Evolutionary conservation across 2,888 invertebrate species (phyloP).

Genomic region (Theodoxus fluviatilis): DNA sequence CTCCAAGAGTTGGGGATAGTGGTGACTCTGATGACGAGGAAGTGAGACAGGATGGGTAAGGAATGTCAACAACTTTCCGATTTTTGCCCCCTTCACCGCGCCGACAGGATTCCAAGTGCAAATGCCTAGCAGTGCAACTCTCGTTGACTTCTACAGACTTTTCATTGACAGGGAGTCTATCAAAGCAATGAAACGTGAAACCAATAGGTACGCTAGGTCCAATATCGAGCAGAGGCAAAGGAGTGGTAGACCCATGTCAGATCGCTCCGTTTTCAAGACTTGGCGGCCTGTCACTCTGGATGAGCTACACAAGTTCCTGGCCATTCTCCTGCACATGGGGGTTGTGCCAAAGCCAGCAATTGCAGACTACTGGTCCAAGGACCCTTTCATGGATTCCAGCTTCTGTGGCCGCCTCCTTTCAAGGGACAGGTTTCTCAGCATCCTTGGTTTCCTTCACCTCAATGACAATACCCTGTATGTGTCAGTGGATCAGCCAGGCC

Average conservation of each 20-base stretch:
- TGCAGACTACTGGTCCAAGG: constrained; percentile 14
- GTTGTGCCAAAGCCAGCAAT: background rate
- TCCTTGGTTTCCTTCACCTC: too few relatives aligned
- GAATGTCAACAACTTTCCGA: too few relatives aligned
- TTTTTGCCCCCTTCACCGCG: background rate
- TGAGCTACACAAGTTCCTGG: background rate
- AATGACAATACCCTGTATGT: too few relatives aligned
- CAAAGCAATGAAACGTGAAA: background rate
- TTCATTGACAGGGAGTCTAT: background rate
- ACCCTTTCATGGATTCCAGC: background rate
- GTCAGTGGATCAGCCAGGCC: too few relatives aligned
- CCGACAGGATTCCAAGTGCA: background rate
- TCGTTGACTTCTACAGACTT: background rate
- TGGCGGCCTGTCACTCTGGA: background rate
- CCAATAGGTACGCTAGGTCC: background rate
- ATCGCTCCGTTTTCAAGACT: background rate
- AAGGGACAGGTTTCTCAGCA: too few relatives aligned
- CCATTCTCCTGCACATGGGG: constrained; percentile 19
- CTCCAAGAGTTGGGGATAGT: too few relatives aligned
- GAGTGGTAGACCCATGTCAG: background rate
- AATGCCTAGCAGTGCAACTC: background rate
- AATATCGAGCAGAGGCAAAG: too few relatives aligned
- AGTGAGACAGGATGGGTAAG: too few relatives aligned
- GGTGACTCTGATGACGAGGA: too few relatives aligned
- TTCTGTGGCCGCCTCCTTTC: too few relatives aligned